phyloP scores from a whole-genome alignment of 53 echinoderm and acorn worm genomes.

The Luidia sarsii region DNA sequence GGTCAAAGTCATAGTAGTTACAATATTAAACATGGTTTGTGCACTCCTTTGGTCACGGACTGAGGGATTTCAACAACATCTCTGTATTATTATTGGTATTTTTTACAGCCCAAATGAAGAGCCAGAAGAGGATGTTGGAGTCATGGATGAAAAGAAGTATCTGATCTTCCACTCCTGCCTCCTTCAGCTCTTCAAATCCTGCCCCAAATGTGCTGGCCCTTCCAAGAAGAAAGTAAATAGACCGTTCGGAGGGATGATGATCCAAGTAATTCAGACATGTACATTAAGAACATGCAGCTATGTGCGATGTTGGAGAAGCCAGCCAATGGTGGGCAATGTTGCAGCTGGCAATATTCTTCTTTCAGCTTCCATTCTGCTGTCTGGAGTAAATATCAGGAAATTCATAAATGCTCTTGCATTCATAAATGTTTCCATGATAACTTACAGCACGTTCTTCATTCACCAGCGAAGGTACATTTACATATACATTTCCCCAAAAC shows the following conservation, averaged over 20 bases:
- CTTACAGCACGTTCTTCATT: neutral
- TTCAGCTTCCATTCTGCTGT: neutral
- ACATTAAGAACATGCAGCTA: neutral
- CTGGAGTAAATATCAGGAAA: neutral
- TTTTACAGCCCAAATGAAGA: constrained; percentile 16
- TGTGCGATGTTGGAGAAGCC: neutral
- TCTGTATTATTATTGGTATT: too few species aligned
- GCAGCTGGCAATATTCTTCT: neutral
- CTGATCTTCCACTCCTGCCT: neutral
- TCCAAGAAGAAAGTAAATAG: neutral
- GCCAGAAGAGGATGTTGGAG: neutral
- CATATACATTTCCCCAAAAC: too few species aligned
- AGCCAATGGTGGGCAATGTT: constrained; percentile 2
- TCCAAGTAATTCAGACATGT: neutral
- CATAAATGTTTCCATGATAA: neutral
- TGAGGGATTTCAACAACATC: too few species aligned
- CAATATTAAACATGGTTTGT: too few species aligned
- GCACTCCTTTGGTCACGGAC: too few species aligned
- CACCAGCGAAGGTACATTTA: constrained; percentile 32
- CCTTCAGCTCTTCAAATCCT: neutral
- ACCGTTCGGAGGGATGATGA: neutral
- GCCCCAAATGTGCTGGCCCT: neutral
- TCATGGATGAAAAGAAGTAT: neutral
- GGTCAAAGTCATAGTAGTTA: too few species aligned
- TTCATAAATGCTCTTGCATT: neutral